phyloP scores from a whole-genome alignment of 2,113 vertebrate genomes.

The Chionis minor region DNA sequence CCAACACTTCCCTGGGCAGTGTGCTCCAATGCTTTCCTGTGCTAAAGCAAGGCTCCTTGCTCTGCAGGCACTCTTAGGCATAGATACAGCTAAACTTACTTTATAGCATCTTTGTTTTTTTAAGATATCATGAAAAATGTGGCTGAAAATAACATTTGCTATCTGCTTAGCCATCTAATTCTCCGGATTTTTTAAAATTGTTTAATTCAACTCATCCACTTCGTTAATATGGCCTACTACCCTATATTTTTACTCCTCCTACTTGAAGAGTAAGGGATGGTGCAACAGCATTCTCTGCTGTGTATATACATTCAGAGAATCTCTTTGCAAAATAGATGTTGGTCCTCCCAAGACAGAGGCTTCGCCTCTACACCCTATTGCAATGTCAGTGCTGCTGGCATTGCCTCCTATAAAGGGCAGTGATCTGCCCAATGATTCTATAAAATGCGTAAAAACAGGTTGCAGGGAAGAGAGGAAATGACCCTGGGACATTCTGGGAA shows the following conservation, averaged over 20 bases:
- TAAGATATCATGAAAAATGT: not conserved
- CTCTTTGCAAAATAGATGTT: not conserved
- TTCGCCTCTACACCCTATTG: not conserved
- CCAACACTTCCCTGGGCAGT: not conserved
- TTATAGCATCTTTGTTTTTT: not conserved
- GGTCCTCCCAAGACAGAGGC: not conserved
- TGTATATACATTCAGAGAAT: not conserved
- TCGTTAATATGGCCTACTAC: not conserved
- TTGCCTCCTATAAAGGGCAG: not conserved
- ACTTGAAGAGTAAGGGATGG: not conserved
- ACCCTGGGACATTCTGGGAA: not conserved
- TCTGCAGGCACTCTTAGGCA: not conserved
- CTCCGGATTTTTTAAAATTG: accelerated
- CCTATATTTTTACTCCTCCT: not conserved
- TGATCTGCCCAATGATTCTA: not conserved
- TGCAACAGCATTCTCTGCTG: not conserved
- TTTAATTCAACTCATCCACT: not conserved
- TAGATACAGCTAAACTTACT: not conserved
- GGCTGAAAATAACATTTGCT: not conserved
- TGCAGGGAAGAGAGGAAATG: not conserved
- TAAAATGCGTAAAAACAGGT: not conserved
- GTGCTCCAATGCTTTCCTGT: not conserved
- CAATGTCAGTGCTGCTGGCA: not conserved
- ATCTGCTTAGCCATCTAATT: not conserved
- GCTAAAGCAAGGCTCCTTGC: not conserved